Evolutionary conservation across 2,888 invertebrate species (phyloP), one percentile per base, ranked within the genome.

Genomic region (Tillus elongatus): DNA sequence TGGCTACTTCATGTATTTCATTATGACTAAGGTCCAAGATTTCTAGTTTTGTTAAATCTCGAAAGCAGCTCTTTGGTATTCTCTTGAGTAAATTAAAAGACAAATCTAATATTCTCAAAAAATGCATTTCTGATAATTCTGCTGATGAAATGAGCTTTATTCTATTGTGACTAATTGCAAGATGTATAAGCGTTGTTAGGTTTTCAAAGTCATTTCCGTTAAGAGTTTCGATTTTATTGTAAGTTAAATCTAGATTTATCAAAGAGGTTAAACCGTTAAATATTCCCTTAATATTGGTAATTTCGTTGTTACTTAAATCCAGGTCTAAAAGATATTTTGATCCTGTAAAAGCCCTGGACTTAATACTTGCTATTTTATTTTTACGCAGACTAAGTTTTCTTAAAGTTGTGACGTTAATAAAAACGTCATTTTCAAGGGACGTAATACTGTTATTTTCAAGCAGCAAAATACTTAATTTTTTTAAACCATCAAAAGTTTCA

Each of bases 401-500:
- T 29, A 65, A 49, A 37, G 57, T 53, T 1, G 45, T 33, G 13
- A 64, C 35, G 40, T 64, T 63, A 10, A 48, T 39, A 42, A 66
- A 64, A 4, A 58, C 61, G 19, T 56, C 51, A 4, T 54, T 52
- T 0, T 52, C 45, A 9, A 66, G 41, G 13, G 49, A 46, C 4
- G 41, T 45, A n/a, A 66, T 53, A 2, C 52, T 40, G 42, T 66
- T 66, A 34, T 58, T 47, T 4, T 52, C 42, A 30, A 66, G 35
- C 41, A 61, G 46, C 10, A 66, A 45, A 10, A 32, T 42, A 14
- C 45, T 42, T n/a, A 66, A 48, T 40, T 64, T 64, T 39, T 60
- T 61, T 4, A 63, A 56, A 2, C 62, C 63, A n/a, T 39, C 49
- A 39, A 64, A 65, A 2, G 61, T 62, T 9, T 54, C 57, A 1